Evolutionary conservation across 2,113 vertebrate species (phyloP), one percentile per base, ranked within the genome.

Genomic region (Castor canadensis): DNA sequence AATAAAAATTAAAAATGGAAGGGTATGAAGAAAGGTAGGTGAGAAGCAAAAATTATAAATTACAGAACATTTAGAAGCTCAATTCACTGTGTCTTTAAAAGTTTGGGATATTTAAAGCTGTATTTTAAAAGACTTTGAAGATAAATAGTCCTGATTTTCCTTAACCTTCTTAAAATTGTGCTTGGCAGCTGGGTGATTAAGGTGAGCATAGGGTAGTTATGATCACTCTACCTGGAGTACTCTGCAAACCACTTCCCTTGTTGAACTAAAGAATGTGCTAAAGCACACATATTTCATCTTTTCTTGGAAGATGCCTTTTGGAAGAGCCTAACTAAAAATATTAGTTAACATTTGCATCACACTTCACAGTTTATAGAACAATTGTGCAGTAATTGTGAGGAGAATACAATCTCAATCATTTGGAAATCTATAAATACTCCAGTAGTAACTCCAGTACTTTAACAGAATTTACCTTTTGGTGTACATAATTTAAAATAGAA

Each of bases 351-450:
- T 94, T 96, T 95, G 60, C 93, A 94, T 95, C 94, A 77, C 28
- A 95, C 30, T 88, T 93, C 56, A 83, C 52, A 90, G 71, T 96
- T 97, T 96, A 91, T 40, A 89, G 82, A 91, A 95, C 43, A 85
- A 58, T 91, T 84, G 54, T 6, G 75, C 16, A 47, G 82, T 94
- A 95, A 97, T 95, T 97, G 91, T 75, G 64, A 93, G 72, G 94
- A 96, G 60, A 96, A 94, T 82, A 35, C 94, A 95, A 89, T 75
- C 24, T 52, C 54, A 82, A 72, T 89, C 91, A 83, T 88, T 81
- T 62, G n/a, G 67, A 92, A 95, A 95, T 30, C 77, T 92, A 95
- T 86, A 92, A 97, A 94, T 97, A 95, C 35, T 67, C 77, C 58
- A 30, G 69, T 56, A 13, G 81, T 86, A 79, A 96, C 87, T 73